A percentile compares a stretch with the other conserved stretches of the same genome.
Evolutionary conservation across 2,113 vertebrate genomes (phyloP).

Genomic region (Orycteropus afer): DNA sequence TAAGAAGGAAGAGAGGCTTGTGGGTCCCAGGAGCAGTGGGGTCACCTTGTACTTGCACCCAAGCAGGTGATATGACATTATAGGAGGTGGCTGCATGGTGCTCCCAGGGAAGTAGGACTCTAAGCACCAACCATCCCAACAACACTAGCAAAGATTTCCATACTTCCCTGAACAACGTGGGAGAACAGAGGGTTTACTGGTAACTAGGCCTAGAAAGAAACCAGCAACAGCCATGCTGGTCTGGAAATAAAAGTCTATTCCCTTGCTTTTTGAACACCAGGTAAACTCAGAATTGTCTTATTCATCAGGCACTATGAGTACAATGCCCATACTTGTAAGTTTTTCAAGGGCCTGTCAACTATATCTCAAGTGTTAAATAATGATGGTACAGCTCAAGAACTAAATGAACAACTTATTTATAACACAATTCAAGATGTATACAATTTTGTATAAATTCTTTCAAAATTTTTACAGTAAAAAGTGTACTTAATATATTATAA

Average conservation of each 20-base stretch:
- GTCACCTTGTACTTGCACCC: background rate
- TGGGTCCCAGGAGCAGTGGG: background rate
- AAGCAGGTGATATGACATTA: background rate
- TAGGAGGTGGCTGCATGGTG: background rate
- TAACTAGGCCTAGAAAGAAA: background rate
- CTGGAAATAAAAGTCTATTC: background rate
- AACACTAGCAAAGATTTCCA: background rate
- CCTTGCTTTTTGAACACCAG: background rate
- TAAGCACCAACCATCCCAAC: background rate
- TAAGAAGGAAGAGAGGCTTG: background rate
- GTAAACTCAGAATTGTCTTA: background rate
- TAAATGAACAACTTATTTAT: background rate
- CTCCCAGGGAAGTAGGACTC: background rate
- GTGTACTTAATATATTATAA: background rate
- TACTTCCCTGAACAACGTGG: background rate
- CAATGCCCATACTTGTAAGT: background rate
- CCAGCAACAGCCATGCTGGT: background rate
- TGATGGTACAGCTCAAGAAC: slow-evolving; percentile 3
- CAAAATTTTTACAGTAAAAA: background rate
- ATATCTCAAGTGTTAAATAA: background rate
- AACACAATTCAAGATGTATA: slow-evolving; percentile 24
- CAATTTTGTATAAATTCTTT: slow-evolving; percentile 18
- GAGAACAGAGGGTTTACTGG: background rate
- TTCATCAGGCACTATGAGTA: background rate
- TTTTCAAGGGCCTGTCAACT: too few species aligned